Base-by-base conservation (phyloP, 2,888 invertebrate genomes). In the Bombylius major region DNA sequence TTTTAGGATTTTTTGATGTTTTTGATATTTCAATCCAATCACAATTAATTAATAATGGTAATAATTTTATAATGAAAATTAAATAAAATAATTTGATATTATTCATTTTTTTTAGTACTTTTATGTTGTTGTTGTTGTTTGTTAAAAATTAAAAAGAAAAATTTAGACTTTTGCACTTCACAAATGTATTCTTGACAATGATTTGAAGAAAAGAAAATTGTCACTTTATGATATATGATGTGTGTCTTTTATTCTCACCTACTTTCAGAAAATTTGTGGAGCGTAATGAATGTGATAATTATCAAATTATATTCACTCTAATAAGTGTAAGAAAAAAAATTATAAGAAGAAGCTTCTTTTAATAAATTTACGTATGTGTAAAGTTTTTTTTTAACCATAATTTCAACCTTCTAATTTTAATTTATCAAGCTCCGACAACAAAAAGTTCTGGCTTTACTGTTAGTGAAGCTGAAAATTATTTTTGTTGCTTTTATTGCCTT, bases 11-110 rank as follows among this genome's bases (percentile, higher is more conserved):
- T 33, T 4, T 11, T 11, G 46, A 14, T 14, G 48, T 14, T 11
- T 23, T 47, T 2, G 55, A 50, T 36, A 55, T 55, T 47, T 55
- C 50, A 33, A 55, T 50, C 55, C 55, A 55, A 31, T 55, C 55
- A 50, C 50, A 31, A n/a, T 36, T 13, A n/a, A 46, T 45, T n/a
- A 12, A 32, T n/a, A 12, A 32, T 5, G 44, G 8, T 42, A 42
- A 42, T 8, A 36, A 36, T 11, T 42, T 8, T 11, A 11, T 42
- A 1, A 42, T 11, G 5, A 42, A 42, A 42, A 11, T 11, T 42
- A 42, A 42, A 42, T 42, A 11, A 11, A 42, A 42, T 42, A 42
- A 42, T 11, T 42, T 11, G 11, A 23, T 23, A 23, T 42, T 42
- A 11, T 42, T 42, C 39, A 42, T 42, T 42, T 42, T 42, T 11